Evolutionary conservation across 2,797 vertebrate species (phyloP), one percentile per base, ranked within the genome.

Genomic region (Synanceia verrucosa): DNA sequence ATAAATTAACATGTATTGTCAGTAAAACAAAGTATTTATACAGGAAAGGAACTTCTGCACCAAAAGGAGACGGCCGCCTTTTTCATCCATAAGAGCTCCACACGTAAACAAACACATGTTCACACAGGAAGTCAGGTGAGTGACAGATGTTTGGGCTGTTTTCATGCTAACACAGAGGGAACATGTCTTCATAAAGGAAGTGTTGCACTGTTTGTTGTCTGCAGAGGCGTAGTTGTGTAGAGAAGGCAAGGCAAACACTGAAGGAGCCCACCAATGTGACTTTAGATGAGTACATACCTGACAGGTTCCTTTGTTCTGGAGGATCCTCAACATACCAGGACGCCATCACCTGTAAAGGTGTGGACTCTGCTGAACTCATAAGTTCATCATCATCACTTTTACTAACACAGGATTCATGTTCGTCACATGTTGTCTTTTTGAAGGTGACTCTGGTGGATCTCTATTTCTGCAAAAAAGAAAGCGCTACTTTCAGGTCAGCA

Each of bases 401-500:
- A 41, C 9, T 4, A 4, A 36, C 43, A 11, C 1, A 0, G 0
- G 23, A 23, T 44, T 26, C 10, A 23, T 16, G 4, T 50, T 0
- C 56, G 44, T 66, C 21, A 41, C 31, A 13, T 18, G 6, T n/a
- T 50, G 5, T 65, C 11, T 36, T 56, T 64, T 5, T 46, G 12
- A 6, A 95, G 94, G 94, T 6, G 93, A 95, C 76, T 95, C 94
- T 24, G 94, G 94, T 3, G 94, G 94, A 62, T 75, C 94, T 2
- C 68, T 94, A n/a, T 94, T 92, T 69, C 79, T 94, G 57, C 84
- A 84, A 24, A 93, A 91, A 43, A 84, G 79, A 57, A 85, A 91
- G 18, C 91, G 93, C 14, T 94, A 88, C 75, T 94, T 94, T 64
- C 94, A 95, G 88, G 94, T 94, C 2, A 78, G 85, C 3, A 33